Percentiles rank a stretch among this genome's conserved stretches.
Conservation (phyloP, 2,888 invertebrate genomes). For the Ormia ochracea region DNA sequence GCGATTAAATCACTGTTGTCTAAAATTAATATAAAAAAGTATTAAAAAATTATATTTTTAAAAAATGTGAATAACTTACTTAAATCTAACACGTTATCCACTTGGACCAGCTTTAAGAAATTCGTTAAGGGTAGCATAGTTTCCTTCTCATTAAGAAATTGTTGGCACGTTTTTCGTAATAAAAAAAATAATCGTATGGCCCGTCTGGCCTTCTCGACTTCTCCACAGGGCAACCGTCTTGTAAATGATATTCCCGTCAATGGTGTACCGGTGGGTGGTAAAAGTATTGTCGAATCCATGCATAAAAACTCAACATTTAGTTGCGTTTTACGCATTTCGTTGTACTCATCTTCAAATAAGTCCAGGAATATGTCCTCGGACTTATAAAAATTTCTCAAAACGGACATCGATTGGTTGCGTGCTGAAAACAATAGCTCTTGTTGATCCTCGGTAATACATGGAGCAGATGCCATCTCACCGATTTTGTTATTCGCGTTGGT, state of each 20-base stretch:
- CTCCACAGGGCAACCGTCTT: conserved; percentile 95
- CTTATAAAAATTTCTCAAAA: conserved; percentile 94
- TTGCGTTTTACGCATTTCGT: conserved; percentile 91
- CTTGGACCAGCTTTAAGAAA: conserved; percentile 90
- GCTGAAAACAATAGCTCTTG: conserved; percentile 82
- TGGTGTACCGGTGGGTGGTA: conserved; percentile 97
- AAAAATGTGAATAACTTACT: conserved; percentile 82
- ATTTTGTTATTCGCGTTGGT: conserved; percentile 72
- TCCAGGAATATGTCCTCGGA: conserved; percentile 98
- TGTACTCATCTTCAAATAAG: conserved; percentile 98
- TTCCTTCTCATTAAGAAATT: conserved; percentile 88
- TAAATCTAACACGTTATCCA: conserved; percentile 95
- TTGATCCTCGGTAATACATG: conserved; percentile 77
- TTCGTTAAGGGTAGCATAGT: conserved; percentile 92
- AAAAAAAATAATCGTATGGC: conserved; percentile 96
- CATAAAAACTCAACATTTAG: conserved; percentile 96
- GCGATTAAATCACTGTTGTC: conserved; percentile 98
- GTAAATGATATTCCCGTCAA: conserved; percentile 96
- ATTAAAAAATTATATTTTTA: background rate
- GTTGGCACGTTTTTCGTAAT: conserved; percentile 87
- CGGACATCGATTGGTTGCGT: conserved; percentile 87
- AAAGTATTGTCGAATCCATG: conserved; percentile 95
- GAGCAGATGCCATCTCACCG: conserved; percentile 64
- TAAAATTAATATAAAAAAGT: conserved; percentile 75
- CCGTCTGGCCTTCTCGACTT: conserved; percentile 91